These are phyloP conservation scores for Polydrusus tereticollis DNA, from an alignment of 2,888 invertebrate species.

Conservation along the genomic window DNA sequence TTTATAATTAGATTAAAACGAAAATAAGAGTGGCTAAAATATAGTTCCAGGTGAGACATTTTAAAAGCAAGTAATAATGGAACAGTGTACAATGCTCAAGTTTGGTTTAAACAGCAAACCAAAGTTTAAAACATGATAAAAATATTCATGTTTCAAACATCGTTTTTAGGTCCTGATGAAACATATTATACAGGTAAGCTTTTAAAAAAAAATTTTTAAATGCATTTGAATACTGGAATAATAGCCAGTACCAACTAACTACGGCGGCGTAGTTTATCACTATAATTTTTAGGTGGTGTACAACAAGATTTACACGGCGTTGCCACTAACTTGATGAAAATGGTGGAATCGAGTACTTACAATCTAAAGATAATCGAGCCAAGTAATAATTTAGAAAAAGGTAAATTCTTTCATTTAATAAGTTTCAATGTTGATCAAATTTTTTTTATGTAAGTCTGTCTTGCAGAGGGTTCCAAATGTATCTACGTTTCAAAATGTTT, in stretches of 20 bases:
- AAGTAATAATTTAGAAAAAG: conserved; percentile 68
- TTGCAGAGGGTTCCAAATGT: background rate
- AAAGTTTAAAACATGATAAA: background rate
- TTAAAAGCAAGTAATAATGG: background rate
- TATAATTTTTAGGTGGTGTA: too few relatives aligned
- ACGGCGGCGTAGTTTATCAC: too few relatives aligned
- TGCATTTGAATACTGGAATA: too few relatives aligned
- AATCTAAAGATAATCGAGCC: too few relatives aligned
- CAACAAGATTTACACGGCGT: too few relatives aligned
- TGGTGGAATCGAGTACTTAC: too few relatives aligned
- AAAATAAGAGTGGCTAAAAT: background rate
- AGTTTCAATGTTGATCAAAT: background rate
- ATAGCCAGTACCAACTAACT: too few relatives aligned
- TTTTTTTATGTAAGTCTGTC: background rate
- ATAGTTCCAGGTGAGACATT: background rate
- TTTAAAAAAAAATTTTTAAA: too few relatives aligned
- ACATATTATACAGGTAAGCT: too few relatives aligned
- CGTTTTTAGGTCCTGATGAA: background rate
- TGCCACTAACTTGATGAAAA: too few relatives aligned
- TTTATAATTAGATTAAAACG: background rate
- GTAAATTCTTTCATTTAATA: background rate
- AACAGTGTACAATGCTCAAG: background rate
- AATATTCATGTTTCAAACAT: background rate
- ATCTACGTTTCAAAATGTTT: too few relatives aligned
- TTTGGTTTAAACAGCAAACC: background rate